Evolutionary conservation across 2,113 vertebrate genomes (phyloP).

Genomic region (Alexandromys fortis): DNA sequence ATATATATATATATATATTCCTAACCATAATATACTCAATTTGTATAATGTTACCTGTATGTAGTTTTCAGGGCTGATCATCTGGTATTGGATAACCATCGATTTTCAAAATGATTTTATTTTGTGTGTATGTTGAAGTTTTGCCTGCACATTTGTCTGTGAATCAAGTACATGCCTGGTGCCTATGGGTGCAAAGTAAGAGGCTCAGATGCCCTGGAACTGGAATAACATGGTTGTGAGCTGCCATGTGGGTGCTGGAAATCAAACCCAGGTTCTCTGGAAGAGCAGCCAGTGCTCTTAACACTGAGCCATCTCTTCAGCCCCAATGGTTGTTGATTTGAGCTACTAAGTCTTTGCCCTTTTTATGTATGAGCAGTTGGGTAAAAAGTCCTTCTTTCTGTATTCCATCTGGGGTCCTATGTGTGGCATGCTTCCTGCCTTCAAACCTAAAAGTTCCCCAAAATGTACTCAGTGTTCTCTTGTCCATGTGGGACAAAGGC

Average conservation of each 20-base stretch:
- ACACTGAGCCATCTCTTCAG: background rate
- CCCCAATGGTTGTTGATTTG: background rate
- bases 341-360: background rate
- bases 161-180: background rate
- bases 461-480: background rate
- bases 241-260: background rate
- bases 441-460: background rate
- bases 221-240: background rate
- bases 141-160: background rate
- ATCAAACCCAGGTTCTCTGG: background rate
- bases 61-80: background rate
- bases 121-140: background rate
- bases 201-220: background rate
- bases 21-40: background rate
- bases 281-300: background rate
- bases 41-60: background rate
- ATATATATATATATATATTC: no score
- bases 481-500: background rate
- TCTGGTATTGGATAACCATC: background rate
- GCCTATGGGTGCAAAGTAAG: background rate
- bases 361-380: background rate
- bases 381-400: background rate
- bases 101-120: background rate
- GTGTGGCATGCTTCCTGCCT: background rate
- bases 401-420: background rate